phyloP scores from a whole-genome alignment of 2,888 invertebrate species.

The Iselma pallidipennis region DNA sequence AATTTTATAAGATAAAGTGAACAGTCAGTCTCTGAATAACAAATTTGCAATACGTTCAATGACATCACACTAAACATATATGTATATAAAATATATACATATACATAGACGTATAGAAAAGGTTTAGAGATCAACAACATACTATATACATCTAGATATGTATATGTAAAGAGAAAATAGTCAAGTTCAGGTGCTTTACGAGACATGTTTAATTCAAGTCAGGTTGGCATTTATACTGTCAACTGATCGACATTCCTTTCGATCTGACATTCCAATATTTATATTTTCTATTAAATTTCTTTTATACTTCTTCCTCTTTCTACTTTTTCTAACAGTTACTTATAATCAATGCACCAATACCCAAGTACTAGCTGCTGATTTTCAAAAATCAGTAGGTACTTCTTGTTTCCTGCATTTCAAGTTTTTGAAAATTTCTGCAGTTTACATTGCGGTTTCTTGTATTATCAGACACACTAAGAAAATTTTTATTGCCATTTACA shows the following conservation, averaged over 20 bases:
- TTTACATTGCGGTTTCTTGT: too few relatives aligned
- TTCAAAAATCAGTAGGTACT: too few relatives aligned
- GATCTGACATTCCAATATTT: conserved; percentile 12
- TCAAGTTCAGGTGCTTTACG: conserved; percentile 45
- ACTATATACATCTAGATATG: conserved; percentile 11
- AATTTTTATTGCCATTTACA: too few relatives aligned
- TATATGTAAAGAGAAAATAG: neutral
- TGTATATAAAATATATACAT: conserved; percentile 46
- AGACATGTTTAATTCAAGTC: conserved; percentile 48
- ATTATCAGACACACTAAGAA: too few relatives aligned
- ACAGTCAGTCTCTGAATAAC: conserved; percentile 44
- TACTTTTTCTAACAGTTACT: neutral
- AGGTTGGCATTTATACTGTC: conserved; percentile 29
- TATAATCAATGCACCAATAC: neutral
- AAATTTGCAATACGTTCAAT: conserved; percentile 52
- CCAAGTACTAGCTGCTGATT: too few relatives aligned
- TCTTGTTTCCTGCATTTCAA: too few relatives aligned
- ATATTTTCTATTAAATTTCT: neutral
- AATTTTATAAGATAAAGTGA: conserved; percentile 45
- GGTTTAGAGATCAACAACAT: conserved; percentile 2
- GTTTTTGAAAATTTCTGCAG: too few relatives aligned
- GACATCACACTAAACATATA: conserved; percentile 46
- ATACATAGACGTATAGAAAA: neutral
- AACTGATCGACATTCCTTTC: conserved; percentile 40
- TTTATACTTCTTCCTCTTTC: neutral